phyloP scores from a whole-genome alignment of 2,797 vertebrate genomes.

The Oreochromis grahami region DNA sequence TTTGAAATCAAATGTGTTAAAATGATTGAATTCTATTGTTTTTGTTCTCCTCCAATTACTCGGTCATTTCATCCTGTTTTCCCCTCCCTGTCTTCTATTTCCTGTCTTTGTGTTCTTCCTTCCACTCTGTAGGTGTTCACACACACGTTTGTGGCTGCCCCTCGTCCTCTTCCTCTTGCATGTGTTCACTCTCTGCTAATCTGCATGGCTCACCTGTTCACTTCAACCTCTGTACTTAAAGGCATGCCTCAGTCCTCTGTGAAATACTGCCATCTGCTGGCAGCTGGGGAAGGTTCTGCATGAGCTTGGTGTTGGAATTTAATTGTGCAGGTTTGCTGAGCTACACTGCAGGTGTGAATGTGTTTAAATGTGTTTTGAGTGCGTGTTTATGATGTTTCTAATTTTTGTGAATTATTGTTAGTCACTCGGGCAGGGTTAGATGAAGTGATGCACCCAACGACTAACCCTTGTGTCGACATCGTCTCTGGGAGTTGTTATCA shows the following conservation, averaged over 20 bases:
- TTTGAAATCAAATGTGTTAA: conserved; percentile 6
- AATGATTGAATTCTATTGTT: conserved; percentile 9
- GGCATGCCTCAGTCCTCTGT: neutral
- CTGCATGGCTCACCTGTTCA: conserved; percentile 13
- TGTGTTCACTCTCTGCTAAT: conserved; percentile 71
- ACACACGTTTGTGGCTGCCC: conserved; percentile 75
- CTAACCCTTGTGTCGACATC: neutral
- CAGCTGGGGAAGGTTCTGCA: neutral
- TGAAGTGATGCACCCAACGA: neutral
- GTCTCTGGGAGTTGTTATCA: neutral
- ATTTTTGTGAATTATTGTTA: neutral
- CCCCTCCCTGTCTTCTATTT: conserved; percentile 17
- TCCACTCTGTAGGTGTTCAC: conserved; percentile 74
- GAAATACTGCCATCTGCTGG: conserved; percentile 17
- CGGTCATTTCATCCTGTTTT: conserved; percentile 50
- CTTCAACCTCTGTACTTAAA: neutral
- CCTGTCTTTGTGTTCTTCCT: conserved; percentile 47
- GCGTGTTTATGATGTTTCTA: neutral
- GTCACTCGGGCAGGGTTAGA: neutral
- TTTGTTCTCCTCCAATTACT: conserved; percentile 1
- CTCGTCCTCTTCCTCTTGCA: conserved; percentile 79
- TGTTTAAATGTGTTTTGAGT: neutral
- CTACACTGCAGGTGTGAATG: neutral
- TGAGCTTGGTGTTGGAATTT: conserved; percentile 13
- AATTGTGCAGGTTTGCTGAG: neutral